Percentiles rank a stretch among this genome's conserved stretches.
Conservation (phyloP, 2,113 vertebrate species). For the Gavia stellata region DNA sequence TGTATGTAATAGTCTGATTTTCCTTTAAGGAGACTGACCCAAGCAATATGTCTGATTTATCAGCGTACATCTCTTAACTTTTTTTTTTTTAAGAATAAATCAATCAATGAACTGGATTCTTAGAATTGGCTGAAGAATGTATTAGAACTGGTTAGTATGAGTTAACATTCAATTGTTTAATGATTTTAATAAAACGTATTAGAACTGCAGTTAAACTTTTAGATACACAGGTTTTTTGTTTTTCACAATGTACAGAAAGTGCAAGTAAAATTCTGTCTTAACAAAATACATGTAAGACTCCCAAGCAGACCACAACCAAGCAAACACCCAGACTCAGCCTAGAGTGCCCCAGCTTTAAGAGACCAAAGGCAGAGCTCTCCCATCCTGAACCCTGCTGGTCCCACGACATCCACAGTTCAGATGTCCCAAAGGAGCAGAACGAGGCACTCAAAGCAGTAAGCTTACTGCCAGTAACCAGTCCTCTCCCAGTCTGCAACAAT, state of each 20-base stretch:
- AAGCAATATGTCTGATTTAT: not conserved
- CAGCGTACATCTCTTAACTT: not conserved
- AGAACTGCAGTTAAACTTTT: not conserved
- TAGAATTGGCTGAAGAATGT: not conserved
- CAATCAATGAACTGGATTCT: not conserved
- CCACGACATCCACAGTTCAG: not conserved
- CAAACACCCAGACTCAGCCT: rapidly evolving
- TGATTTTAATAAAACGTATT: not conserved
- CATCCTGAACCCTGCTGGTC: not conserved
- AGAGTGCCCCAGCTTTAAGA: not conserved
- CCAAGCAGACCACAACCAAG: not conserved
- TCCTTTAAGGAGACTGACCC: not conserved
- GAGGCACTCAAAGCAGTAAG: not conserved
- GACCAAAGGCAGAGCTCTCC: not conserved
- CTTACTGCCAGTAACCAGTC: not conserved
- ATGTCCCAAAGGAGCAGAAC: not conserved
- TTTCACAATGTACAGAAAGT: not conserved
- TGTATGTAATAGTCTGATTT: not conserved
- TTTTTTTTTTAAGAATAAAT: not conserved
- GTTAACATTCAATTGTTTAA: not conserved
- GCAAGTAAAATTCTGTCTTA: not conserved
- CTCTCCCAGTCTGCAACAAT: not conserved
- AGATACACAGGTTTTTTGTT: not conserved
- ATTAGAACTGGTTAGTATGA: not conserved
- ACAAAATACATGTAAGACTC: not conserved